Evolutionary conservation across 2,888 invertebrate genomes (phyloP), one percentile per base, ranked within the genome.

Genomic region (Drosophila meridiana): DNA sequence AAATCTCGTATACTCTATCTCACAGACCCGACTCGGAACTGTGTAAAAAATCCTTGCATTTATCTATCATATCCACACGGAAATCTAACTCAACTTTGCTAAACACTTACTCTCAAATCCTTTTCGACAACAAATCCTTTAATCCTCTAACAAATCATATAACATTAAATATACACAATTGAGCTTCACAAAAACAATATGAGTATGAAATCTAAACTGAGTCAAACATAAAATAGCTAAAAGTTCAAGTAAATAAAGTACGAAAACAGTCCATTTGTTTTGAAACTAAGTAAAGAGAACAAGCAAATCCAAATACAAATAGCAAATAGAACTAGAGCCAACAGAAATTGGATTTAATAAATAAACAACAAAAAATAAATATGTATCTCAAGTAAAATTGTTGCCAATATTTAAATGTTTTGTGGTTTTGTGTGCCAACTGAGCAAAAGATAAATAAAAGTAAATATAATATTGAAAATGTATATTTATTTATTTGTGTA

Each of bases 371-470:
- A 55, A 40, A 65, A 20, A 20, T 20, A 20, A 20, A 73, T 47
- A 2, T 52, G 60, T 60, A 66, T 50, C 61, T 72, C 36, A 68
- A 36, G 64, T 72, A 70, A 84, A 69, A 64, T 59, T 53, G 73
- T 88, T 83, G 89, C 89, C 81, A 83, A 87, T 81, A 58, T 72
- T 72, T 63, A 70, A 76, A 89, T 83, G 68, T 83, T 78, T 69
- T 89, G 81, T 72, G 83, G 83, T 73, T 86, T 88, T 71, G 72
- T 86, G 74, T 83, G 81, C 72, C 74, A 82, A 73, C 40, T 73
- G 69, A 73, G 65, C 62, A 63, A 68, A 65, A 72, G 64, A 66
- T 73, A 68, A 66, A 78, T 53, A 67, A 55, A 69, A 48, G 34
- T 42, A 67, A 62, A 65, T 60, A 55, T 50, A 60, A 60, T 60